These are phyloP conservation scores for Ephialtes manifestator DNA, from an alignment of 2,888 invertebrate species.

Conservation along the genomic window DNA sequence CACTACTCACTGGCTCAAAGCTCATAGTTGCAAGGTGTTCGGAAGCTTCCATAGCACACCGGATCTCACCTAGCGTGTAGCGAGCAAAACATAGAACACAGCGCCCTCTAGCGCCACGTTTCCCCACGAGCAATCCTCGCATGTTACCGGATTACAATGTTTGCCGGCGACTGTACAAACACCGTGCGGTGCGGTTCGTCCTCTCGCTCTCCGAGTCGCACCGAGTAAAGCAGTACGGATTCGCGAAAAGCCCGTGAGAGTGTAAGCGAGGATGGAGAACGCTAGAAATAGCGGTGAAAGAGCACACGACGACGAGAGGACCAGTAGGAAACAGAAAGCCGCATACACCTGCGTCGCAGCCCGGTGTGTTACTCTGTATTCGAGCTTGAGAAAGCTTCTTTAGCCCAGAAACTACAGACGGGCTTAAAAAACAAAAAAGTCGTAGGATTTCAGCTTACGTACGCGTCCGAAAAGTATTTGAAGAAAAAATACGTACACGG, in stretches of 20 bases:
- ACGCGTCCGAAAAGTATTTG: background rate
- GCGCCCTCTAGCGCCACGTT: background rate
- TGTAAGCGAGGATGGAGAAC: constrained; percentile 6
- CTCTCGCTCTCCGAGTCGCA: constrained; percentile 25
- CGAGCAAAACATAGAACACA: background rate
- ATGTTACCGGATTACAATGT: constrained; percentile 81
- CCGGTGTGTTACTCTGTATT: background rate
- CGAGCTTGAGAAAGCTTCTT: constrained; percentile 23
- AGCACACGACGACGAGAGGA: background rate
- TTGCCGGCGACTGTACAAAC: constrained; percentile 80
- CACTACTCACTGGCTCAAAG: constrained; percentile 6
- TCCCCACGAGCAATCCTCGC: constrained; percentile 74
- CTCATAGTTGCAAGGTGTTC: constrained; percentile 10
- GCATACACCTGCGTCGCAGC: constrained; percentile 1
- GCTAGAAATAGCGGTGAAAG: background rate
- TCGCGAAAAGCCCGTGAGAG: constrained; percentile 32
- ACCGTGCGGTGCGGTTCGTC: constrained; percentile 70
- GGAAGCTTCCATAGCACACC: constrained; percentile 13
- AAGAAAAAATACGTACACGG: background rate
- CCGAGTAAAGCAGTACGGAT: constrained; percentile 30
- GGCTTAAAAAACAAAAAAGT: background rate
- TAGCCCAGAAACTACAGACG: background rate
- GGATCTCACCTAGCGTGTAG: constrained; percentile 14
- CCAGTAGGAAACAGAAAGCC: background rate
- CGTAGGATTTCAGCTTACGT: background rate